phyloP scores from a whole-genome alignment of 2,888 invertebrate species.

The Flexamia atlantica region DNA sequence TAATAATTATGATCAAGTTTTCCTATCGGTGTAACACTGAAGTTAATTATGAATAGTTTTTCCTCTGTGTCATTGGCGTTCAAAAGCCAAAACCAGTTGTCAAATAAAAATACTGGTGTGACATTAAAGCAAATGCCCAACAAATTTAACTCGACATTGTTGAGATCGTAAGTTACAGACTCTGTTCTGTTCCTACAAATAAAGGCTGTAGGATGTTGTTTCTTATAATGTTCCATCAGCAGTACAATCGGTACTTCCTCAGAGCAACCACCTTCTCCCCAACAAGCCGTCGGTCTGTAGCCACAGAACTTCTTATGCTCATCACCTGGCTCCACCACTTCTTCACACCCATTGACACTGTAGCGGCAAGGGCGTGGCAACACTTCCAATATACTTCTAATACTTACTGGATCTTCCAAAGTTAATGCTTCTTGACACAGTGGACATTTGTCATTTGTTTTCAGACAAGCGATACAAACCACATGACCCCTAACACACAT shows the following conservation, averaged over 20 bases:
- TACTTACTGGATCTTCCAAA: neutral
- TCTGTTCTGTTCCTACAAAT: too few relatives aligned
- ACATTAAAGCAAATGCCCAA: too few relatives aligned
- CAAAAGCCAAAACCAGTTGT: neutral
- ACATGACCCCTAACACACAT: neutral
- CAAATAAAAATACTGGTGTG: neutral
- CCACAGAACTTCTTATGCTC: neutral
- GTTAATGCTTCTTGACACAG: neutral
- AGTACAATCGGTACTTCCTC: neutral
- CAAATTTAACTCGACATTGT: too few relatives aligned
- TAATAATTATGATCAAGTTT: too few relatives aligned
- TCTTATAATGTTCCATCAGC: too few relatives aligned
- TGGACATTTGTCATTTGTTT: neutral
- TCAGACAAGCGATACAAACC: neutral
- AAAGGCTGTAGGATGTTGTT: too few relatives aligned
- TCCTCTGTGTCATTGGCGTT: too few relatives aligned
- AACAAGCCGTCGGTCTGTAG: neutral
- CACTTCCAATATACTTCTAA: constrained; percentile 1
- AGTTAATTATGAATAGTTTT: too few relatives aligned
- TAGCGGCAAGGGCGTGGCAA: neutral
- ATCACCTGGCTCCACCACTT: neutral
- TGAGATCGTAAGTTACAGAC: too few relatives aligned
- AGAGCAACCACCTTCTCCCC: neutral
- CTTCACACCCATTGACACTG: neutral
- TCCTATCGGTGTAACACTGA: too few relatives aligned